Evolutionary conservation across 2,888 invertebrate genomes (phyloP), one percentile per base, ranked within the genome.

Genomic region (Acronicta aceris): DNA sequence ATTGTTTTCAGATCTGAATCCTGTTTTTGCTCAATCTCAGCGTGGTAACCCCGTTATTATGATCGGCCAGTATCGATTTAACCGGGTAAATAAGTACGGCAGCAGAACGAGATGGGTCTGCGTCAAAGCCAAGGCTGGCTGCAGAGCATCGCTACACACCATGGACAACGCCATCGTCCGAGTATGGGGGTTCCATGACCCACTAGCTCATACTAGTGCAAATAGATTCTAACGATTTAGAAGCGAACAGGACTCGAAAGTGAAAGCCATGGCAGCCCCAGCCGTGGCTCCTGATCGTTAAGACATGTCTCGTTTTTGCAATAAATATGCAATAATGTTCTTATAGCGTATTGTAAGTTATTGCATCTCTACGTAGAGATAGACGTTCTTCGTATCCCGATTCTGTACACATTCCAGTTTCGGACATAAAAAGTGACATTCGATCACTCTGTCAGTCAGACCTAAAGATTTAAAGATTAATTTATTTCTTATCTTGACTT

Each of bases 61-160:
- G 93, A 94, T 94, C 63, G 94, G 94, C 15, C 92, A 90, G 78
- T 94, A 94, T 73, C 88, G 94, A 0, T 94, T 94, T 74, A 94
- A 94, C 74, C 88, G 94, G 16, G 94, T 94, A 38, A 94, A 94
- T 67, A 93, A 93, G 64, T 92, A 92, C 64, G 94, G 94, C 50
- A 89, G 89, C 70, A 83, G 92, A 27, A 92, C 87, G 1, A 82
- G 94, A 78, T 94, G 94, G 94, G 93, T 94, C 41, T 94, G 94
- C 78, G 94, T 94, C 15, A 94, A 94, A 70, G 93, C 93, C 0
- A 94, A 94, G 62, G 91, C 92, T 6, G 94, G 94, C 25, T 94
- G 94, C 77, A 83, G 93, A 64, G 94, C 94, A 0, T 93, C 93
- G 0, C 83, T 94, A 2, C 93, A 93, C 66, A 94, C 94, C 4